Conservation (phyloP, 2,888 invertebrate genomes). For the Ochropleura leucogaster region DNA sequence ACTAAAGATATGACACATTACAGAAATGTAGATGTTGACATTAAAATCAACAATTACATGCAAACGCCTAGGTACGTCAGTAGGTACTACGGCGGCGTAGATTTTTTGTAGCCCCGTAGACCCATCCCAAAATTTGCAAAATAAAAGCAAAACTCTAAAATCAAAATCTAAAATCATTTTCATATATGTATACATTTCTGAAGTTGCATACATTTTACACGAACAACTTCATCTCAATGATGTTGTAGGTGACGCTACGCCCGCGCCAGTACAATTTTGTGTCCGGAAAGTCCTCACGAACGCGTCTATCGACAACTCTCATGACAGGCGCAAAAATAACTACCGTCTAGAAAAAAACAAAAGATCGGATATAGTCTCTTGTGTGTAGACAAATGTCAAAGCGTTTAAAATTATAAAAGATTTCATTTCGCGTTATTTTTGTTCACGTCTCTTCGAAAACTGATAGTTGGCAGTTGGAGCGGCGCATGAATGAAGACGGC, state of each 20-base stretch:
- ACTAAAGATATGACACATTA: not conserved
- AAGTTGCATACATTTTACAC: not conserved
- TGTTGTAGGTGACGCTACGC: constrained; percentile 45
- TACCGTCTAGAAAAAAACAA: constrained; percentile 74
- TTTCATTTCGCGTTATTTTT: constrained; percentile 66
- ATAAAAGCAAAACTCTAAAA: not conserved
- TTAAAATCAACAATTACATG: not conserved
- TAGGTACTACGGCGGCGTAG: not conserved
- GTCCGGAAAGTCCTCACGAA: constrained; percentile 77
- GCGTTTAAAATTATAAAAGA: constrained; percentile 74
- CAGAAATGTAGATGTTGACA: not conserved
- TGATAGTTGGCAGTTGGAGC: constrained; percentile 20
- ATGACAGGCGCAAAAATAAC: constrained; percentile 80
- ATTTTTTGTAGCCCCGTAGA: not conserved
- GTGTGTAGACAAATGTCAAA: constrained; percentile 79
- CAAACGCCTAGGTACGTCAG: no score
- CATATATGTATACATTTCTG: not conserved
- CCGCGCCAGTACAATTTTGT: constrained; percentile 39
- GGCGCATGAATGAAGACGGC: constrained; percentile 46
- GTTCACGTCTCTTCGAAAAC: constrained; percentile 46
- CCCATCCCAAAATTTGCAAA: not conserved
- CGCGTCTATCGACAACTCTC: constrained; percentile 79
- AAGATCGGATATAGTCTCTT: constrained; percentile 80
- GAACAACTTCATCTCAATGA: constrained; percentile 18
- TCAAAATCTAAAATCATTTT: not conserved